Evolutionary conservation across 2,888 invertebrate species (phyloP), one percentile per base, ranked within the genome.

Genomic region (Conistra vaccinii): DNA sequence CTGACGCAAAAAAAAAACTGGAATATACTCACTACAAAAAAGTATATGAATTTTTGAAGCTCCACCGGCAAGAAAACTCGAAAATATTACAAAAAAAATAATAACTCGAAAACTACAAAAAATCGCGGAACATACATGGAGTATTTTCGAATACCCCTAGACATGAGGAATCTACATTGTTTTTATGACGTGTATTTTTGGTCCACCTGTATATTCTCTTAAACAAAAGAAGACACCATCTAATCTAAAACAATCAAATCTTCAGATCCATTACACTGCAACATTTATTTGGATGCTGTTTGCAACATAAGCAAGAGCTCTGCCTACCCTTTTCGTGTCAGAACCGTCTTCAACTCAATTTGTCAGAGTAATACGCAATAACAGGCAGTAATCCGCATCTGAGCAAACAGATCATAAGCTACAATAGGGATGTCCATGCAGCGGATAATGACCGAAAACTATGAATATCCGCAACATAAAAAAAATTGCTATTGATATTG

Each of bases 321-420:
- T 58, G 9, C 29, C 53, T 14, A 61, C 57, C 71, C 51, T 10
- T 20, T 12, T n/a, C n/a, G 6, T 48, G 39, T 48, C 53, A 35
- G n/a, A 55, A 1, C 35, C 57, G 76, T 74, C 76, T 81, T 76
- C 71, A 72, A 60, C 73, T 69, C 76, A 84, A 86, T 84, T 82
- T 67, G 63, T 73, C 69, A 77, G 66, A 68, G 57, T 80, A 57
- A 80, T 74, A 68, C 76, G 73, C 65, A 86, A 86, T 84, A 86
- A 82, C 82, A 76, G 86, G 61, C 78, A 69, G 78, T 86, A 84
- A 84, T 76, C 74, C 73, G 26, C 74, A 70, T 78, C 76, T 74
- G 61, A 53, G 68, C 84, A 73, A 74, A 73, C 75, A 79, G 78
- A 85, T 85, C 85, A 77, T 73, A 58, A 73, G 85, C 85, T 76